Evolutionary conservation across 2,113 vertebrate species (phyloP).

Genomic region (Equus przewalskii): DNA sequence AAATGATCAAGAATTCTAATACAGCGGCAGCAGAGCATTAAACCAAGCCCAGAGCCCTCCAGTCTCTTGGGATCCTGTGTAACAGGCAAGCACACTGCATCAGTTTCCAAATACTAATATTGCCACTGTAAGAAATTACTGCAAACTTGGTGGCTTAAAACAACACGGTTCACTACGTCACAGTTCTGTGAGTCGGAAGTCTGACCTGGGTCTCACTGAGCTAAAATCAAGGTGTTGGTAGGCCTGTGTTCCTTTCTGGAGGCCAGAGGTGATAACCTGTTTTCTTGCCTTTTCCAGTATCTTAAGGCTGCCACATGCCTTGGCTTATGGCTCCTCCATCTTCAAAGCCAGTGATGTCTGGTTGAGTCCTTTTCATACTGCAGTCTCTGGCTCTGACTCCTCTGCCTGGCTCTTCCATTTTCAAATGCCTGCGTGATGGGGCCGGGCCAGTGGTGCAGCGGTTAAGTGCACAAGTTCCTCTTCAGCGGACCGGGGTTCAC

Average conservation of each 20-base stretch:
- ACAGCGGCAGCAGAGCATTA: not conserved
- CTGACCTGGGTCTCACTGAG: not conserved
- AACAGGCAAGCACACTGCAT: rapidly evolving
- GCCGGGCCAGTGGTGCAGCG: too few relatives aligned
- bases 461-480: too few relatives aligned
- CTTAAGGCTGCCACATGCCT: not conserved
- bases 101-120: not conserved
- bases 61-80: not conserved
- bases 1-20: not conserved
- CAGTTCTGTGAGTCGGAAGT: not conserved
- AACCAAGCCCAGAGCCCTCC: not conserved
- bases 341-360: not conserved
- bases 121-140: not conserved
- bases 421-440: not conserved
- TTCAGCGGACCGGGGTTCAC: too few relatives aligned
- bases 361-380: not conserved
- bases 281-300: not conserved
- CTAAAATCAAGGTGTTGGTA: not conserved
- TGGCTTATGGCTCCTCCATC: not conserved
- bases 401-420: not conserved
- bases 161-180: not conserved
- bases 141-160: not conserved
- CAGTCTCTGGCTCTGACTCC: not conserved
- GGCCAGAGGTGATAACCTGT: not conserved
- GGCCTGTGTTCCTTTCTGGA: not conserved